A percentile compares a stretch with the other conserved stretches of the same genome.
Conservation (phyloP, 2,797 vertebrate genomes). For the Arnoldichthys spilopterus region DNA sequence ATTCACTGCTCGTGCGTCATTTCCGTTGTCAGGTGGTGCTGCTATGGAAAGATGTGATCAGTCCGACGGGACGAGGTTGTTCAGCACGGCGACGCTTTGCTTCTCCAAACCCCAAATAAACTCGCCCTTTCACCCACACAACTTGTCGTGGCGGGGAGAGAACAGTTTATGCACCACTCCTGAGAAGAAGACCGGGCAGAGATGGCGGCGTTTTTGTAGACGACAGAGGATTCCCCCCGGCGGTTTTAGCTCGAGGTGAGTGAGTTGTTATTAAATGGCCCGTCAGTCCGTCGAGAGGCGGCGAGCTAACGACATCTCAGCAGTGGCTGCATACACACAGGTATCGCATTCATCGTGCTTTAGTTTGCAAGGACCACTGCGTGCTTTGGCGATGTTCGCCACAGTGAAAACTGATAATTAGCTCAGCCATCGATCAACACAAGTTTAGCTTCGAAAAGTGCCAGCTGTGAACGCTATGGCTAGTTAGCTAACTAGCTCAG, state of each 20-base stretch:
- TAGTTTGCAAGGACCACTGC: background rate
- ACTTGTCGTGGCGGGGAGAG: slow-evolving; percentile 32
- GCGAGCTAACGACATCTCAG: slow-evolving; percentile 27
- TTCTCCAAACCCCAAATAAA: slow-evolving; percentile 70
- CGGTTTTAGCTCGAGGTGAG: slow-evolving; percentile 84
- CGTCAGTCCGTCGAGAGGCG: slow-evolving; percentile 47
- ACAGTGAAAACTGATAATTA: background rate
- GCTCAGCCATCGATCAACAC: background rate
- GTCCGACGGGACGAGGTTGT: slow-evolving; percentile 75
- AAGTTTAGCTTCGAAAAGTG: slow-evolving; percentile 1
- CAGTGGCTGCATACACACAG: background rate
- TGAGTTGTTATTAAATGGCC: slow-evolving; percentile 65
- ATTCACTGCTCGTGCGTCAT: slow-evolving; percentile 85
- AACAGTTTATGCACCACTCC: slow-evolving; percentile 43
- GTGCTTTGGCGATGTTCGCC: background rate
- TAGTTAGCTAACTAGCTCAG: background rate
- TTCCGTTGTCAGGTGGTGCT: slow-evolving; percentile 97
- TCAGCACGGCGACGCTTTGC: slow-evolving; percentile 74
- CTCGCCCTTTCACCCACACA: slow-evolving; percentile 39
- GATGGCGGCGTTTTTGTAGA: slow-evolving; percentile 73
- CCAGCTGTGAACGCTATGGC: background rate
- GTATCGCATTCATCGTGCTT: background rate
- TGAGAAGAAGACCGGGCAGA: slow-evolving; percentile 61
- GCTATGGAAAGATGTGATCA: slow-evolving; percentile 90
- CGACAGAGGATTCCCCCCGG: slow-evolving; percentile 74